phyloP scores from a whole-genome alignment of 2,113 vertebrate genomes.

The Azemiops feae region DNA sequence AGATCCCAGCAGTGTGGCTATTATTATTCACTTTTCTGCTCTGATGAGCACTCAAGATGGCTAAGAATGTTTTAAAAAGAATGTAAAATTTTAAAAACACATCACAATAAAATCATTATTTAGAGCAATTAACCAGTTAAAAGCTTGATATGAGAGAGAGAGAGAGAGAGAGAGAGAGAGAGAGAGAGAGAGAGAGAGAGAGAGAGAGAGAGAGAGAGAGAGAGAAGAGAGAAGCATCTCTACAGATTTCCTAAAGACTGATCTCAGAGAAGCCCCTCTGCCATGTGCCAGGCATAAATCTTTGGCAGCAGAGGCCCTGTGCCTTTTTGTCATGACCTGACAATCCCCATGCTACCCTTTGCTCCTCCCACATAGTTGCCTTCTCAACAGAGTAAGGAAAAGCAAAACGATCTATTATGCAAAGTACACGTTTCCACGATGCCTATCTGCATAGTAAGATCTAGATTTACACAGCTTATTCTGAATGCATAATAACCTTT shows the following conservation, averaged over 20 bases:
- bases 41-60: neutral
- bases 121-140: neutral
- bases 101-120: neutral
- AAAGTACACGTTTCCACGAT: neutral
- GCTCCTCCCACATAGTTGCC: neutral
- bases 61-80: neutral
- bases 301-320: neutral
- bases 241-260: neutral
- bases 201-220: too few relatives aligned
- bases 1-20: neutral
- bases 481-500: neutral
- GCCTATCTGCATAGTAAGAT: neutral
- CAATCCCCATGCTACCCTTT: neutral
- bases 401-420: neutral
- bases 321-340: neutral
- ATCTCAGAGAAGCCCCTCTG: neutral
- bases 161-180: neutral
- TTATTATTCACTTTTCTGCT: neutral
- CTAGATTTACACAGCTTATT: neutral
- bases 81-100: neutral
- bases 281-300: neutral
- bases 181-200: too few relatives aligned
- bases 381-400: neutral
- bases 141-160: neutral
- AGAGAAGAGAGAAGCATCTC: neutral